Percentiles rank a stretch among this genome's conserved stretches.
phyloP scores from a whole-genome alignment of 2,888 invertebrate genomes.

The Rhagonycha lutea region DNA sequence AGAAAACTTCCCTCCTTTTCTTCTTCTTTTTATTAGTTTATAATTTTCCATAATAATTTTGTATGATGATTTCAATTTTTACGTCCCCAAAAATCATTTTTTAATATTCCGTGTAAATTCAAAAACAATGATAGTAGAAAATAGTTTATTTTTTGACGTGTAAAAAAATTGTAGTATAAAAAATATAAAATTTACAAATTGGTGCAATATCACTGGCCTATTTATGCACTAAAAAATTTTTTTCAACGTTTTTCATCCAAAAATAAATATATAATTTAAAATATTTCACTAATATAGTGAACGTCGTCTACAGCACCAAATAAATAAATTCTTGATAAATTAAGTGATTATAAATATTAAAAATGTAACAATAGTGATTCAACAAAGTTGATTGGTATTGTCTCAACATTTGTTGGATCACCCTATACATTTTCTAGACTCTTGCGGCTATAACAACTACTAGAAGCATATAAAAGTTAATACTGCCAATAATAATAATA shows the following conservation, averaged over 20 bases:
- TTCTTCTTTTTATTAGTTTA: neutral
- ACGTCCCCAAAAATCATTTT: too few relatives aligned
- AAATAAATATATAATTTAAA: neutral
- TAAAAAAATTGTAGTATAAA: neutral
- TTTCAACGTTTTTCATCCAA: neutral
- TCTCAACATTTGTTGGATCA: neutral
- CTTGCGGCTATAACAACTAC: constrained; percentile 14
- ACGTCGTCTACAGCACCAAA: neutral
- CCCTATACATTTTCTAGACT: constrained; percentile 11
- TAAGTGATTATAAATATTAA: neutral
- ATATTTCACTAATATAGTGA: constrained; percentile 1
- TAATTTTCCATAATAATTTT: neutral
- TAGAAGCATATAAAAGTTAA: constrained; percentile 22
- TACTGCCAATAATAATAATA: constrained; percentile 14
- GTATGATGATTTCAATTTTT: neutral
- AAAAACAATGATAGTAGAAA: neutral
- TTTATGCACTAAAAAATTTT: neutral
- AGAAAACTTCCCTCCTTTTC: neutral
- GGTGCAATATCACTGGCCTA: neutral
- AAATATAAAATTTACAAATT: neutral
- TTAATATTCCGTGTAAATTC: neutral
- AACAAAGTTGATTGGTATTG: neutral
- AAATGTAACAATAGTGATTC: neutral
- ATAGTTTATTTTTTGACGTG: neutral
- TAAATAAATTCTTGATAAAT: neutral